Evolutionary conservation across 2,113 vertebrate genomes (phyloP).

Genomic region (Myrmophylax atrothorax): DNA sequence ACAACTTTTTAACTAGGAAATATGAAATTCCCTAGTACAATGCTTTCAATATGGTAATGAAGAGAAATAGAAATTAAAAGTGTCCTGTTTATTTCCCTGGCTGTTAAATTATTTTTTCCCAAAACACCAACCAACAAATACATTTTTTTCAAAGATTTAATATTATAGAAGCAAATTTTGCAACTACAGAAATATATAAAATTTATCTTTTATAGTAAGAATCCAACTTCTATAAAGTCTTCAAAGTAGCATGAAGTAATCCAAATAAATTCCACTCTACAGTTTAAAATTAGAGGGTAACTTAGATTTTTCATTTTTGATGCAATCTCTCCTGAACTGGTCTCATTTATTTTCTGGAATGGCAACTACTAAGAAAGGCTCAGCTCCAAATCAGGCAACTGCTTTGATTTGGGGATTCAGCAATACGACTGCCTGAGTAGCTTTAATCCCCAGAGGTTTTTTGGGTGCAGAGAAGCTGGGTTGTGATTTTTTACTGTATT

Average conservation of each 20-base stretch:
- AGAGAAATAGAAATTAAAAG: neutral
- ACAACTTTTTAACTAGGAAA: neutral
- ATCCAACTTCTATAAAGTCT: neutral
- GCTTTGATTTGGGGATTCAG: neutral
- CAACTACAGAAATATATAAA: neutral
- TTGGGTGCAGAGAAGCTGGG: neutral
- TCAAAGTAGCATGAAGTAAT: neutral
- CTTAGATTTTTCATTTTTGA: neutral
- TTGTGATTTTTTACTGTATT: neutral
- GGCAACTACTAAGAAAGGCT: neutral
- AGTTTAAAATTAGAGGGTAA: neutral
- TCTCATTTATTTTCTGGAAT: neutral
- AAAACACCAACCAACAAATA: neutral
- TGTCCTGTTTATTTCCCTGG: neutral
- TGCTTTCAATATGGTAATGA: neutral
- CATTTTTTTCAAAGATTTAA: neutral
- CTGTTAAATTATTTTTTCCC: neutral
- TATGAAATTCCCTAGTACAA: neutral
- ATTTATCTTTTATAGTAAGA: neutral
- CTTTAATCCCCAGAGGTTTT: neutral
- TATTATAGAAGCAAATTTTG: neutral
- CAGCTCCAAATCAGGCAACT: neutral
- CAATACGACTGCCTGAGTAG: neutral
- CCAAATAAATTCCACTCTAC: neutral
- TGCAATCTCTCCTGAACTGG: neutral